Evolutionary conservation across 2,113 vertebrate species (phyloP).

Genomic region (Patagioenas fasciata): DNA sequence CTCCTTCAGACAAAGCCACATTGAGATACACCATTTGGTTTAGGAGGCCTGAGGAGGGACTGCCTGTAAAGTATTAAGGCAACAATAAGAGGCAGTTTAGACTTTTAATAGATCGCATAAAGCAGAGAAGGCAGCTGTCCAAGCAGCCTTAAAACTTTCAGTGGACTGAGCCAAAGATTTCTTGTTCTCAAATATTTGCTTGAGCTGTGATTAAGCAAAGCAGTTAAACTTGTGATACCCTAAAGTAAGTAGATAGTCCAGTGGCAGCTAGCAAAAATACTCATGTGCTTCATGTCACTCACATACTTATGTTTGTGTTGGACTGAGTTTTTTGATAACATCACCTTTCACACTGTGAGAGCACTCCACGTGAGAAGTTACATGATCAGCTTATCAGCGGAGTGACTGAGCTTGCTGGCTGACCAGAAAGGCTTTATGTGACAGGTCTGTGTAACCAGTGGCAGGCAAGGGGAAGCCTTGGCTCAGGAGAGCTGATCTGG

Average conservation of each 20-base stretch:
- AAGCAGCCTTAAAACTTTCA: background rate
- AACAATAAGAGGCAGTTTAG: constrained; percentile 7
- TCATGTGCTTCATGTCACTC: background rate
- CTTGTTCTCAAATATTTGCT: constrained; percentile 20
- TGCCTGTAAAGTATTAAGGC: background rate
- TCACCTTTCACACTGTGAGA: background rate
- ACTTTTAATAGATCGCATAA: constrained; percentile 5
- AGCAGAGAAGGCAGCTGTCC: background rate
- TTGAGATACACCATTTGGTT: background rate
- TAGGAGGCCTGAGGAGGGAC: background rate
- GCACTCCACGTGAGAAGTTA: background rate
- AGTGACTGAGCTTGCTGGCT: background rate
- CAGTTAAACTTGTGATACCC: constrained; percentile 6
- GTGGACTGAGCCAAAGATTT: background rate
- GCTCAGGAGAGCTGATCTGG: background rate
- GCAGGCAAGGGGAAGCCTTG: background rate
- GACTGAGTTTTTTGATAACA: background rate
- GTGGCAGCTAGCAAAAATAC: constrained; percentile 5
- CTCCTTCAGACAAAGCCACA: background rate
- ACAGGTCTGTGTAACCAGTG: background rate
- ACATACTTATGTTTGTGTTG: constrained; percentile 7
- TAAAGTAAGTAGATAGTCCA: background rate
- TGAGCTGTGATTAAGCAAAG: background rate
- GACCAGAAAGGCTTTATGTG: background rate
- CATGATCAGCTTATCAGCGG: background rate